phyloP scores from a whole-genome alignment of 2,797 vertebrate species.

The Pipistrellus pygmaeus region DNA sequence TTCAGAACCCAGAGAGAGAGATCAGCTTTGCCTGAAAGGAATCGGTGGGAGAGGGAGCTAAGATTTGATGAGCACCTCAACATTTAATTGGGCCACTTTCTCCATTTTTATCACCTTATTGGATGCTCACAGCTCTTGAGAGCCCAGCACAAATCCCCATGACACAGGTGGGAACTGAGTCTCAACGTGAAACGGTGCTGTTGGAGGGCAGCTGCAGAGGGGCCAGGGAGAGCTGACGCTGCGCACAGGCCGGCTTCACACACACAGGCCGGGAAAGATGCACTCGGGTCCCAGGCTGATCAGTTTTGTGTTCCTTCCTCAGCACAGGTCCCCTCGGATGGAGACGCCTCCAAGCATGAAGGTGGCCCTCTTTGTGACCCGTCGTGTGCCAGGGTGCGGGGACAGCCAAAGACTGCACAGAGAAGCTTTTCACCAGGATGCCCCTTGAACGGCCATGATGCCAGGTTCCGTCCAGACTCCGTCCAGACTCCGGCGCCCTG shows the following conservation, averaged over 20 bases:
- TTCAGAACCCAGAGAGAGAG: neutral
- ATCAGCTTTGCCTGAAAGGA: neutral
- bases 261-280: neutral
- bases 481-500: neutral
- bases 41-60: neutral
- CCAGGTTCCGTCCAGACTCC: neutral
- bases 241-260: neutral
- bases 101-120: neutral
- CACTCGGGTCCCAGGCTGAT: neutral
- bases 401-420: neutral
- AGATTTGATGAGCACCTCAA: neutral
- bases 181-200: neutral
- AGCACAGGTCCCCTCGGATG: neutral
- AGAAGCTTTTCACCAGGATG: neutral
- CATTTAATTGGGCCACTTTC: neutral
- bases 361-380: fast-evolving
- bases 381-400: neutral
- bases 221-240: fast-evolving
- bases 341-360: neutral
- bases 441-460: neutral
- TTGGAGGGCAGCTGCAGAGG: neutral
- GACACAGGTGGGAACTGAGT: neutral
- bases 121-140: neutral
- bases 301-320: neutral
- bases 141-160: neutral